phyloP scores from a whole-genome alignment of 2,888 invertebrate genomes.

The Nomada lathburiana region DNA sequence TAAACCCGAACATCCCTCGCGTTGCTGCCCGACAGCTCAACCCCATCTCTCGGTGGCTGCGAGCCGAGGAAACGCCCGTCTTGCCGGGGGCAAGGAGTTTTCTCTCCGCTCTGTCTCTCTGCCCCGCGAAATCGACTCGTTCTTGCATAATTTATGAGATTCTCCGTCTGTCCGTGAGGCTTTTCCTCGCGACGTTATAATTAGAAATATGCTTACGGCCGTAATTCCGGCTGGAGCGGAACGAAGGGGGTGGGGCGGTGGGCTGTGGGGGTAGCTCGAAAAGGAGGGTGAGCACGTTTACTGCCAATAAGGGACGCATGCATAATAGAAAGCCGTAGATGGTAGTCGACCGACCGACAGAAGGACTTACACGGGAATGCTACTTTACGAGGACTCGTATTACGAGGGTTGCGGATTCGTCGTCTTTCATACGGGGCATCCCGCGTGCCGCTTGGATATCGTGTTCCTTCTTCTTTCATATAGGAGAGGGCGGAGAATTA shows the following conservation, averaged over 20 bases:
- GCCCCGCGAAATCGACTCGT: slow-evolving; percentile 51
- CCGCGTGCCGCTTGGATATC: slow-evolving; percentile 29
- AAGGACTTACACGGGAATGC: slow-evolving; percentile 78
- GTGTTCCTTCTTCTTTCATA: background rate
- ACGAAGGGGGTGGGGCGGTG: slow-evolving; percentile 19
- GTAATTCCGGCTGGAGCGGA: slow-evolving; percentile 71
- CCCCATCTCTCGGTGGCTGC: background rate
- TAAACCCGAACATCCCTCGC: slow-evolving; percentile 59
- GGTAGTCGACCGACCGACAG: slow-evolving; percentile 74
- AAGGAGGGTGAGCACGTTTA: slow-evolving; percentile 79
- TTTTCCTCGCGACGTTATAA: slow-evolving; percentile 75
- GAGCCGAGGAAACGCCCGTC: slow-evolving; percentile 17
- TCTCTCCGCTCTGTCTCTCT: background rate
- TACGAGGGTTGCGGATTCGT: slow-evolving; percentile 73
- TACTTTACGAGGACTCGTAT: slow-evolving; percentile 78
- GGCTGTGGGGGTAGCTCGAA: slow-evolving; percentile 34
- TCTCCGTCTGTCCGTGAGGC: slow-evolving; percentile 71
- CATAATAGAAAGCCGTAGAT: slow-evolving; percentile 81
- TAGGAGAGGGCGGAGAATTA: slow-evolving; percentile 21
- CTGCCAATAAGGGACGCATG: slow-evolving; percentile 83
- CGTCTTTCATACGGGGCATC: slow-evolving; percentile 65
- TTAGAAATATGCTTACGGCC: slow-evolving; percentile 81
- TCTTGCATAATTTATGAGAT: slow-evolving; percentile 71
- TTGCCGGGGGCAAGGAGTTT: slow-evolving; percentile 13
- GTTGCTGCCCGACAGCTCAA: background rate